Base-by-base conservation (phyloP, 2,797 vertebrate species). In the Ispidina lecontei region DNA sequence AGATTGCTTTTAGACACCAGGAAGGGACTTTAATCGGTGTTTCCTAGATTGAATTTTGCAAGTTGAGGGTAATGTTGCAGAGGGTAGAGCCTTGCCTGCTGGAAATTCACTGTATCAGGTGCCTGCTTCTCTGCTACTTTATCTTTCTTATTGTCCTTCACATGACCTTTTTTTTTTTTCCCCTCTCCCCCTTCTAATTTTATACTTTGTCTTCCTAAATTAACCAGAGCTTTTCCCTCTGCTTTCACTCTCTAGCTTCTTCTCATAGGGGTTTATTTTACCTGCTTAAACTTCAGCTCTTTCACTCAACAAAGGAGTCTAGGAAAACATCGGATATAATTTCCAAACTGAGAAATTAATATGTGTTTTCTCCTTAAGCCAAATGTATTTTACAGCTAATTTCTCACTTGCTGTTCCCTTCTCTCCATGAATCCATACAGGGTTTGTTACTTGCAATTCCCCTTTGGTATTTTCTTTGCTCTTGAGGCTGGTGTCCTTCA, bases 371-470 rank as follows among this genome's bases (percentile, higher is more conserved):
- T 83, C 64, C 46, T 78, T 4, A 52, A 74, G 52, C 47, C 23
- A 39, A 43, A 84, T 73, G 16, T 65, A 46, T 79, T 69, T 84
- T 14, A 23, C 9, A 17, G 15, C 35, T 43, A 52, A 55, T 71
- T 85, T 85, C 69, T 82, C 19, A 1, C 41, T 35, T 51, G 31
- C 64, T 79, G n/a, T 67, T 91, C 23, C 58, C 9, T 65, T 81
- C 47, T 90, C 20, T 64, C 28, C 43, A 68, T 46, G 37, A 33
- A 49, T 70, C 43, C 23, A 5, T 26, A 12, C 14, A 11, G 59
- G n/a, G 31, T 82, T 65, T 90, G 77, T 91, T 87, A 90, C 90
- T 95, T 95, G 77, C 64, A 78, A 95, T 95, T 95, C 90, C 43
- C 86, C 91, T 94, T 90, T 60, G 73, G 77, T 95, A 73, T 79